Base-by-base conservation (phyloP, 2,797 vertebrate genomes). In the Pipistrellus kuhlii region DNA sequence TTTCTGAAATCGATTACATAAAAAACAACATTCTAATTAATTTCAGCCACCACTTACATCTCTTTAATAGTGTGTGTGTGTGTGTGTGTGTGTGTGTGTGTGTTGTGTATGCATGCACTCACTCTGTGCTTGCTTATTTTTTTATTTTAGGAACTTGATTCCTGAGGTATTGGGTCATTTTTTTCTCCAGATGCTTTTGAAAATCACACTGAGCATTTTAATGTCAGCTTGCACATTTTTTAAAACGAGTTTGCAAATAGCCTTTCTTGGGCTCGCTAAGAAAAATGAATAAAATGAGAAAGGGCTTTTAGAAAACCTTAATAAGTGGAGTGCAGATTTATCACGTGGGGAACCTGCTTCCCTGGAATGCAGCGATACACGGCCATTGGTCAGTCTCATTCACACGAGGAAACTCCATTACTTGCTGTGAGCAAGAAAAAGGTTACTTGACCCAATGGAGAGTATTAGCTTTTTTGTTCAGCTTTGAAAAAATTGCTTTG, bases 401-500 rank as follows among this genome's bases (percentile, higher is more conserved):
- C 69, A 86, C 83, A 68, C 4, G 0, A 96, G 69, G 35, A 91
- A 85, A 95, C 90, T 95, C 93, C 82, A 90, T 95, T 92, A 93
- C 81, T 85, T 55, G 35, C 95, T 87, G 27, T 88, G 76, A 96
- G 95, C 93, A 92, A 3, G 6, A 83, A 91, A 92, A 97, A 96
- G 62, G 85, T 97, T 96, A 87, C 90, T 84, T 95, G 94, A 97
- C 78, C 85, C 88, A 80, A 27, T 1, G 12, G 64, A 86, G 53
- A 94, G 62, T 0, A 1, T 48, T 95, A 69, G 69, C 57, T 97
- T 95, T 94, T 95, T 96, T 94, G 71, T 95, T 95, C 94, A 90
- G 78, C 93, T 95, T 30, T 94, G 95, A 96, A 97, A 97, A 97
- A 96, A 96, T 96, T 96, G 91, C 94, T 97, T 98, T 97, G 95